Percentiles rank a stretch among this genome's conserved stretches.
Conservation (phyloP, 2,888 invertebrate genomes). For the Malthinus flaveolus region DNA sequence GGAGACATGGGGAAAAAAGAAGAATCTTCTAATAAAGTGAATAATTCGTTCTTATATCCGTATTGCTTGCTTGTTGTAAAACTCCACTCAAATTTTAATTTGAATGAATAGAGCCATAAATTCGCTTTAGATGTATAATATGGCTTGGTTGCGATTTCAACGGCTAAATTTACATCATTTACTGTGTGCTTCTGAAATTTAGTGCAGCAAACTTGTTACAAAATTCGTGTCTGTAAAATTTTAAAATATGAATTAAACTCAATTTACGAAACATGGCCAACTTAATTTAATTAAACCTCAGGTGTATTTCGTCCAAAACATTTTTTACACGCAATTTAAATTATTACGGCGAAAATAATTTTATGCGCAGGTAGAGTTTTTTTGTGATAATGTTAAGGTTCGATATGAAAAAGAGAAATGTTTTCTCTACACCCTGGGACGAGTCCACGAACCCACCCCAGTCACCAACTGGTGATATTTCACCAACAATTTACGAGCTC, state of each 20-base stretch:
- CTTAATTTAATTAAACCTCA: conserved; percentile 17
- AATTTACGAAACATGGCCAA: conserved; percentile 13
- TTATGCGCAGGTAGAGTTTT: conserved; percentile 10
- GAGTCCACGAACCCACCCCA: conserved; percentile 39
- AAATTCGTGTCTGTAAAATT: conserved; percentile 16
- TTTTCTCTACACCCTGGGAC: conserved; percentile 27
- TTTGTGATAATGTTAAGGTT: conserved; percentile 6
- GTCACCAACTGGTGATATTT: conserved; percentile 69
- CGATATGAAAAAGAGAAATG: conserved; percentile 21
- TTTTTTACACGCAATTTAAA: conserved; percentile 1
- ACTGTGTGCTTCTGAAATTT: conserved; percentile 50
- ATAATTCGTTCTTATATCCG: conserved; percentile 44
- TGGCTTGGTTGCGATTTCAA: conserved; percentile 51
- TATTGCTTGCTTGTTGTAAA: conserved; percentile 36
- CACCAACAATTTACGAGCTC: conserved; percentile 84
- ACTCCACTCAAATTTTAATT: conserved; percentile 54
- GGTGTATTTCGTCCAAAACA: background rate
- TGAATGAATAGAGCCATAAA: conserved; percentile 51
- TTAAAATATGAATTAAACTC: conserved; percentile 23
- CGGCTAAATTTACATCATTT: conserved; percentile 55
- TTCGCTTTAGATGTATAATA: conserved; percentile 51
- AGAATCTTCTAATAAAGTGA: conserved; percentile 44
- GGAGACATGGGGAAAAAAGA: conserved; percentile 39
- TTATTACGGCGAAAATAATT: background rate
- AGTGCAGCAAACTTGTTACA: conserved; percentile 39